phyloP scores from a whole-genome alignment of 2,888 invertebrate species.

The Luffia ferchaultella region DNA sequence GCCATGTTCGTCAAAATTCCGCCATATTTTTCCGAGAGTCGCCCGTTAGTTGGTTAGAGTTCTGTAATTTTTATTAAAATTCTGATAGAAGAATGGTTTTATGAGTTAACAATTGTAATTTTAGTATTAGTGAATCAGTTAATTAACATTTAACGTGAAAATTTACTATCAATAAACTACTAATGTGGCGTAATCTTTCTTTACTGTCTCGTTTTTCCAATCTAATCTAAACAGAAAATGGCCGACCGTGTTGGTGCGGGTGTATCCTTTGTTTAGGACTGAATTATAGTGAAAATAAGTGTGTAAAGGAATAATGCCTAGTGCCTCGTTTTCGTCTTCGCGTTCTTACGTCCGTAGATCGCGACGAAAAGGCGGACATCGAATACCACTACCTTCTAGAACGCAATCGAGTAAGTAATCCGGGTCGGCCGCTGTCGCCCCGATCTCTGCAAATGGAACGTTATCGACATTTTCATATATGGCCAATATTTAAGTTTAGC shows the following conservation, averaged over 20 bases:
- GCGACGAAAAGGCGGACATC: conserved; percentile 89
- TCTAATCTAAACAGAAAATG: conserved; percentile 79
- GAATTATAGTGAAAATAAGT: conserved; percentile 63
- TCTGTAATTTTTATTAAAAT: conserved; percentile 44
- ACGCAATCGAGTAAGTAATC: conserved; percentile 81
- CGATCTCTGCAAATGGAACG: conserved; percentile 37
- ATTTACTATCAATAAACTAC: conserved; percentile 21
- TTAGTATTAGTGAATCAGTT: conserved; percentile 46
- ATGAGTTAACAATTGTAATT: conserved; percentile 41
- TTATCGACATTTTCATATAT: conserved; percentile 36
- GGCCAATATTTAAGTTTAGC: conserved; percentile 20
- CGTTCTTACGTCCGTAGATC: conserved; percentile 92
- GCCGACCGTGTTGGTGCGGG: conserved; percentile 81
- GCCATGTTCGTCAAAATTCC: conserved; percentile 48
- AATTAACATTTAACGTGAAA: conserved; percentile 26
- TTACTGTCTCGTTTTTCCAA: conserved; percentile 57
- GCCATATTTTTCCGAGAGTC: conserved; percentile 58
- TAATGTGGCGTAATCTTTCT: conserved; percentile 42
- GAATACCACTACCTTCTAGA: conserved; percentile 83
- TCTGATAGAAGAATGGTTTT: conserved; percentile 49
- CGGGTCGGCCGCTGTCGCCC: conserved; percentile 52
- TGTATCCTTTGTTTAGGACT: conserved; percentile 84
- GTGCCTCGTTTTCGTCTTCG: conserved; percentile 93
- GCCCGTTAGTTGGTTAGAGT: conserved; percentile 46
- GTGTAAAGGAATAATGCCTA: conserved; percentile 82